Evolutionary conservation across 2,888 invertebrate species (phyloP).

Genomic region (Philonicus albiceps): DNA sequence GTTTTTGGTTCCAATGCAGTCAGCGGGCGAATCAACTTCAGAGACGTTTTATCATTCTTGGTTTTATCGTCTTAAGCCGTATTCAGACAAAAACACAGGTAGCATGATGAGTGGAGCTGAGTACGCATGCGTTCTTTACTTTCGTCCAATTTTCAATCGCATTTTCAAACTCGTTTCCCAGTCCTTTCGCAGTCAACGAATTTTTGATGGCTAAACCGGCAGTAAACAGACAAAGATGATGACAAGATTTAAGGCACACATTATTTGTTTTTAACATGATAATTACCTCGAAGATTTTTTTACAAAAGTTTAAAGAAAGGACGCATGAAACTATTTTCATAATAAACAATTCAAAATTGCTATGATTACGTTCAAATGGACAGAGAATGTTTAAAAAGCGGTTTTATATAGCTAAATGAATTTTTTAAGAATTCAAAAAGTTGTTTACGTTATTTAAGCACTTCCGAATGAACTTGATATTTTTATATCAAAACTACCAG

Average conservation of each 20-base stretch:
- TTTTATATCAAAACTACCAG: not conserved
- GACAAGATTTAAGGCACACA: not conserved
- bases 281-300: not conserved
- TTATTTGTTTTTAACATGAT: not conserved
- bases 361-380: not conserved
- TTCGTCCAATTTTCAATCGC: not conserved
- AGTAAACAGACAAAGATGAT: not conserved
- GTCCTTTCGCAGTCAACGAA: not conserved
- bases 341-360: not conserved
- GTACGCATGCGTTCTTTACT: not conserved
- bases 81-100: not conserved
- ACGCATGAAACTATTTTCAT: not conserved
- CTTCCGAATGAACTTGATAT: not conserved
- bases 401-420: not conserved
- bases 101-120: not conserved
- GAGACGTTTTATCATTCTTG: not conserved
- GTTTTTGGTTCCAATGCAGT: not conserved
- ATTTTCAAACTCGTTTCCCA: not conserved
- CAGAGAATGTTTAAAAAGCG: not conserved
- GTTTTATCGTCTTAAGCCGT: not conserved
- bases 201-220: not conserved
- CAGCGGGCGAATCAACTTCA: not conserved
- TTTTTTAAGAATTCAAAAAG: not conserved
- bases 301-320: not conserved
- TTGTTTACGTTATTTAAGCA: not conserved